Conservation (phyloP, 1,140 invertebrate genomes). For the Hyphantria cunea region DNA sequence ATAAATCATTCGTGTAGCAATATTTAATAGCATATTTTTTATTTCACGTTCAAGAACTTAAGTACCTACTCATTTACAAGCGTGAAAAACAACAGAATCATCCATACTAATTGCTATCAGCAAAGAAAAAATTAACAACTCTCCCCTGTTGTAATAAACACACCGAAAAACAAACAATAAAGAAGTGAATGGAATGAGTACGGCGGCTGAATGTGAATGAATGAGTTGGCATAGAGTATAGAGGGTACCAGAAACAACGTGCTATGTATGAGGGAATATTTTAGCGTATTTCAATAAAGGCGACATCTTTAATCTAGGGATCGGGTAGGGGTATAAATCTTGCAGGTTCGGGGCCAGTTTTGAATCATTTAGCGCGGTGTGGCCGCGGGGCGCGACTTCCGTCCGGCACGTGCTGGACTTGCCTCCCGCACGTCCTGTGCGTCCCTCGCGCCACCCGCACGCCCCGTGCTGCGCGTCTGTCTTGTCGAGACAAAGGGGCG, state of each 20-base stretch:
- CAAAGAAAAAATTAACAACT: conserved; percentile 31
- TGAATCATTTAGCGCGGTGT: conserved; percentile 79
- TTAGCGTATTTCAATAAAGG: conserved; percentile 77
- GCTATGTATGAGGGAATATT: conserved; percentile 46
- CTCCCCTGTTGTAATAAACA: conserved; percentile 36
- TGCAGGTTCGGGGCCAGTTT: conserved; percentile 79
- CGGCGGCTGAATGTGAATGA: conserved; percentile 62
- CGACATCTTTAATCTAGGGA: conserved; percentile 80
- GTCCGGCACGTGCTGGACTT: conserved; percentile 68
- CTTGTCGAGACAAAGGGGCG: conserved; percentile 79
- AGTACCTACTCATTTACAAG: too few relatives aligned
- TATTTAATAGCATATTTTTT: too few relatives aligned
- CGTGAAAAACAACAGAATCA: too few relatives aligned
- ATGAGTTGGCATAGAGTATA: conserved; percentile 31
- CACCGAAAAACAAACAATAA: conserved; percentile 66
- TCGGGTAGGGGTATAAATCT: conserved; percentile 79
- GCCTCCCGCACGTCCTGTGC: conserved; percentile 32
- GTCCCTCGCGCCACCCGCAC: conserved; percentile 39
- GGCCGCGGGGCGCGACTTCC: conserved; percentile 72
- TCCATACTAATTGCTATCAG: conserved; percentile 20
- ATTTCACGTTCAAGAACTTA: too few relatives aligned
- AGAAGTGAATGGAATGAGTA: conserved; percentile 65
- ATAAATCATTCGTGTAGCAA: too few relatives aligned
- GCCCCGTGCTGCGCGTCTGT: conserved; percentile 64
- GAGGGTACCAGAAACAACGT: conserved; percentile 1